Evolutionary conservation across 2,797 vertebrate genomes (phyloP), one percentile per base, ranked within the genome.

Genomic region (Acrossocheilus wenchowensis): DNA sequence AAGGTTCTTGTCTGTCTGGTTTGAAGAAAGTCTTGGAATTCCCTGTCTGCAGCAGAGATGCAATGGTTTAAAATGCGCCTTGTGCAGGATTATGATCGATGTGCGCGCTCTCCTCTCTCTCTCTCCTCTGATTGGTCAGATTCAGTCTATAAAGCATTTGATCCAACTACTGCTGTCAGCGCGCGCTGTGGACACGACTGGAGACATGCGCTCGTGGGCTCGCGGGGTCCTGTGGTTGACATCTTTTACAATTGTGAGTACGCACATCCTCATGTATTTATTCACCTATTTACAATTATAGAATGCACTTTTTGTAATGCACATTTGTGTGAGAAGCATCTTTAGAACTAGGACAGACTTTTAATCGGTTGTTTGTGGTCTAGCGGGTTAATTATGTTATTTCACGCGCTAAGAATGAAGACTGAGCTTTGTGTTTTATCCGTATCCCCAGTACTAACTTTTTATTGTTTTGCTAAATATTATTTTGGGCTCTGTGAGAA

Each of bases 231-330:
- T 88, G 77, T 90, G 83, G 71, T 21, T 89, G 23, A 41, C 75
- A 3, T 82, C 48, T 11, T 34, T 89, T 2, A 84, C 72, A 75
- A 34, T 41, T 39, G 89, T 90, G 78, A 90, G 89, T 90, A 86
- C n/a, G 23, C 43, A 30, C 39, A 17, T 23, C 12, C 73, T 77
- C 43, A 0, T 7, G 12, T 34, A 30, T 57, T 41, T 43, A 12
- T 73, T 50, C 26, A 68, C 14, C 19, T 39, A 36, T 19, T 30
- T 6, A 30, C 14, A 34, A 2, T 6, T 6, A 7, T 23, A 5
- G 11, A 26, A 5, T 64, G 60, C 26, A 64, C 62, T 74, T 78
- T 57, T 52, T 39, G 41, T 52, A n/a, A n/a, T 9, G 34, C 75
- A 78, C 3, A 10, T 39, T 39, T 78, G 34, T 41, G 34, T n/a